phyloP scores from a whole-genome alignment of 2,888 invertebrate species.

The Neoascia interrupta region DNA sequence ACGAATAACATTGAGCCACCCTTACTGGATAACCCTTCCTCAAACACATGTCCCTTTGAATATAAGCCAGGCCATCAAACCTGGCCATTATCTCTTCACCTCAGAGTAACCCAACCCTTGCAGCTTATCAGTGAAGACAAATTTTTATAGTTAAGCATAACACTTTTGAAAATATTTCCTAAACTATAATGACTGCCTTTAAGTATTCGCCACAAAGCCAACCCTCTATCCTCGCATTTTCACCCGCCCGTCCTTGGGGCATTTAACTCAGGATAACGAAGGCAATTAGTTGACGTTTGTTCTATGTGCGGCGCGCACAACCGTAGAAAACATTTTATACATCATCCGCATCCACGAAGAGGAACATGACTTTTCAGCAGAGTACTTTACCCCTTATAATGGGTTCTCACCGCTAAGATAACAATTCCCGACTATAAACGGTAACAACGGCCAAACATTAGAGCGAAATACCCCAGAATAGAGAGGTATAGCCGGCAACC shows the following conservation, averaged over 20 bases:
- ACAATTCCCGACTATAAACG: constrained; percentile 68
- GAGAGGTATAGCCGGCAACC: constrained; percentile 29
- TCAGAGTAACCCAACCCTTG: constrained; percentile 7
- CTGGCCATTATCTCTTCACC: constrained; percentile 6
- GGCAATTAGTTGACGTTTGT: constrained; percentile 67
- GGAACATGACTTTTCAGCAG: constrained; percentile 35
- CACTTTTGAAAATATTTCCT: constrained; percentile 57
- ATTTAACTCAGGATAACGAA: constrained; percentile 67
- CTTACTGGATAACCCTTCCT: too few relatives aligned
- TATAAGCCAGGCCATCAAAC: too few relatives aligned
- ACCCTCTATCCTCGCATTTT: constrained; percentile 16
- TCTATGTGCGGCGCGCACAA: constrained; percentile 36
- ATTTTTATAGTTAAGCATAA: constrained; percentile 60
- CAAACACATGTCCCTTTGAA: too few relatives aligned
- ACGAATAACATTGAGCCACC: too few relatives aligned
- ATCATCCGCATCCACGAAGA: constrained; percentile 44
- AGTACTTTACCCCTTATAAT: constrained; percentile 56
- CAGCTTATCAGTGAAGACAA: constrained; percentile 46
- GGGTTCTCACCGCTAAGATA: constrained; percentile 66
- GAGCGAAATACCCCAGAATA: constrained; percentile 38
- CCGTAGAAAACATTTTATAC: constrained; percentile 38
- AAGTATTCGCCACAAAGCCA: constrained; percentile 57
- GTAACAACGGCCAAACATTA: constrained; percentile 63
- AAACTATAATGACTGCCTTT: constrained; percentile 60
- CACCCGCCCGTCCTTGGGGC: constrained; percentile 43